These are phyloP conservation scores for Isurus oxyrinchus DNA, from an alignment of 2,113 vertebrate species.

Conservation along the genomic window DNA sequence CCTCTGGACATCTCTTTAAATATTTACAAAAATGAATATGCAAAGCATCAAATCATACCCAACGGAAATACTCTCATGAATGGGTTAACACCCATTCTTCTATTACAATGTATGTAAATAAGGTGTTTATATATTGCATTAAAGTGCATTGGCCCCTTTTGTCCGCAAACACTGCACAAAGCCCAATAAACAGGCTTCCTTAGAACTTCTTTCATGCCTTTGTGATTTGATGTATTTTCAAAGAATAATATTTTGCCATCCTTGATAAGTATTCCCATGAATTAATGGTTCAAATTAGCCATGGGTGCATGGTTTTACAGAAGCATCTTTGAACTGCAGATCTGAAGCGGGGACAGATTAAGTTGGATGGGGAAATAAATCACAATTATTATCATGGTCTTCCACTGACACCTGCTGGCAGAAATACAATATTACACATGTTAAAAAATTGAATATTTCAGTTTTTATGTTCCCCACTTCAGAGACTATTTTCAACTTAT, in stretches of 20 bases:
- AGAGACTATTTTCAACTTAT: background rate
- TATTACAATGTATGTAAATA: background rate
- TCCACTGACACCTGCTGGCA: conserved; percentile 6
- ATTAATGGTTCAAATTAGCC: background rate
- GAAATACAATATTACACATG: background rate
- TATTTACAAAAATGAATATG: background rate
- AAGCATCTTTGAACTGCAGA: background rate
- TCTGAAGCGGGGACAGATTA: background rate
- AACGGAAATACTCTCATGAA: background rate
- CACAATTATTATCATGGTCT: background rate
- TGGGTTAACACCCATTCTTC: background rate
- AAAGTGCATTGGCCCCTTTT: background rate
- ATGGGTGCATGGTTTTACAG: background rate
- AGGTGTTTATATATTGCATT: background rate
- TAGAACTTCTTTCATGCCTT: background rate
- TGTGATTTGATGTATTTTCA: background rate
- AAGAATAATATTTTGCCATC: background rate
- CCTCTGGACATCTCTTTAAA: background rate
- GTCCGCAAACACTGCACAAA: background rate
- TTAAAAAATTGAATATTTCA: background rate
- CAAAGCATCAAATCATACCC: background rate
- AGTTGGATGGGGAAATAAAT: background rate
- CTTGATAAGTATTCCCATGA: background rate
- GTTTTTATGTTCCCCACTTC: background rate
- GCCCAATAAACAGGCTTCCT: background rate